Evolutionary conservation across 2,888 invertebrate species (phyloP).

Genomic region (Piscicola geometra): DNA sequence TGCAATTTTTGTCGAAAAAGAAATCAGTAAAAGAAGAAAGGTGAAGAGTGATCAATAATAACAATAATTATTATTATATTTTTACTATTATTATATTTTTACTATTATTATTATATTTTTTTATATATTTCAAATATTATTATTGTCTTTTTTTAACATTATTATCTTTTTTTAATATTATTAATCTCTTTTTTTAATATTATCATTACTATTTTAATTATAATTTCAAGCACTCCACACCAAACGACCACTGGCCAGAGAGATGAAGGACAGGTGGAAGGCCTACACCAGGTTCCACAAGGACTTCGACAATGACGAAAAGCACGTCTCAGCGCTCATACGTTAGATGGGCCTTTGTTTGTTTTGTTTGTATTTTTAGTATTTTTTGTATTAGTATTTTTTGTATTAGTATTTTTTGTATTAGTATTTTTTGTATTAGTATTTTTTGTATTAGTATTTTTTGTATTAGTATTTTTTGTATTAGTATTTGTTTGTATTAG

Average conservation of each 20-base stretch:
- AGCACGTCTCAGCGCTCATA: background rate
- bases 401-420: no score
- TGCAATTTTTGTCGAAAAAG: background rate
- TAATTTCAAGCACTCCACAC: no score
- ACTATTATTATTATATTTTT: background rate
- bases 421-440: background rate
- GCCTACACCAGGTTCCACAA: conserved; percentile 22
- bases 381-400: no score
- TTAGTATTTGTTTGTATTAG: no score
- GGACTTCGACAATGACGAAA: conserved; percentile 11
- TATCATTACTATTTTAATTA: no score
- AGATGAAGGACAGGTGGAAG: conserved; percentile 24
- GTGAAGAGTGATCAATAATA: background rate
- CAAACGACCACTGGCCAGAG: conserved; percentile 13
- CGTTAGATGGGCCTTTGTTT: background rate
- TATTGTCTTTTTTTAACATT: no score
- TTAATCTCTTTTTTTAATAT: background rate
- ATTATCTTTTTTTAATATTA: background rate
- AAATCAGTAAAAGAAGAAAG: conserved; percentile 28
- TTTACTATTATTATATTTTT: background rate
- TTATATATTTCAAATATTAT: no score
- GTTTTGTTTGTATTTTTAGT: no score
- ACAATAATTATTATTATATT: no score
- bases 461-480: no score
- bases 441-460: background rate